phyloP scores from a whole-genome alignment of 2,113 vertebrate species.

The Bombycilla garrulus region DNA sequence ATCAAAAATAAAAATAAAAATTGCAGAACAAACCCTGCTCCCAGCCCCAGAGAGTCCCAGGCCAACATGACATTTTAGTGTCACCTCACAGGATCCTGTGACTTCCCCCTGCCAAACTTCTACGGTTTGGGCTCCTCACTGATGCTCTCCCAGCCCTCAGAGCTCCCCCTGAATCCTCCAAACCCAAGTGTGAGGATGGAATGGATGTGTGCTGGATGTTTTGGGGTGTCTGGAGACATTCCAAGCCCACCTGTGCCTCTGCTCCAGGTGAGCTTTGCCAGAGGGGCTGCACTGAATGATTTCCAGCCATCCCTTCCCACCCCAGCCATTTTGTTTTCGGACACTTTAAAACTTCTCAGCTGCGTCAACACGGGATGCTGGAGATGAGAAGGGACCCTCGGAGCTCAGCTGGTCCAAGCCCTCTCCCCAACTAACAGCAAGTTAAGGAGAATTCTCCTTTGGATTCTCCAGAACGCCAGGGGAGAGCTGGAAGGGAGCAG shows the following conservation, averaged over 20 bases:
- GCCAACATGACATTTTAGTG: neutral
- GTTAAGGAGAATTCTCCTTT: too few species aligned
- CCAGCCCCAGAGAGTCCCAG: neutral
- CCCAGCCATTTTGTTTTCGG: neutral
- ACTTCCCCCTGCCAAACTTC: neutral
- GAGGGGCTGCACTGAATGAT: neutral
- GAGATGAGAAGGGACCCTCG: neutral
- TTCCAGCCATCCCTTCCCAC: neutral
- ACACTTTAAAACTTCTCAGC: neutral
- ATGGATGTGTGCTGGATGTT: neutral
- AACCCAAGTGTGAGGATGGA: neutral
- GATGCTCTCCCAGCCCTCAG: neutral
- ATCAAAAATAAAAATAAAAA: neutral
- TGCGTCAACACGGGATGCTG: neutral
- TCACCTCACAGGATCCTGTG: neutral
- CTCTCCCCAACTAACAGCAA: rapidly evolving
- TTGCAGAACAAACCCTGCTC: neutral
- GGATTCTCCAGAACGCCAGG: neutral
- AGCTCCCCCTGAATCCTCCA: neutral
- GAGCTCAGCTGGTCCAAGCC: neutral
- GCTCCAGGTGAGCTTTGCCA: neutral
- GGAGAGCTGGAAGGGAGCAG: rapidly evolving
- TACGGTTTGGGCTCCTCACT: rapidly evolving
- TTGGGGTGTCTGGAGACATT: neutral
- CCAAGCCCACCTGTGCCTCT: neutral